Evolutionary conservation across 2,113 vertebrate genomes (phyloP), one percentile per base, ranked within the genome.

Genomic region (Paraplagusia blochii): DNA sequence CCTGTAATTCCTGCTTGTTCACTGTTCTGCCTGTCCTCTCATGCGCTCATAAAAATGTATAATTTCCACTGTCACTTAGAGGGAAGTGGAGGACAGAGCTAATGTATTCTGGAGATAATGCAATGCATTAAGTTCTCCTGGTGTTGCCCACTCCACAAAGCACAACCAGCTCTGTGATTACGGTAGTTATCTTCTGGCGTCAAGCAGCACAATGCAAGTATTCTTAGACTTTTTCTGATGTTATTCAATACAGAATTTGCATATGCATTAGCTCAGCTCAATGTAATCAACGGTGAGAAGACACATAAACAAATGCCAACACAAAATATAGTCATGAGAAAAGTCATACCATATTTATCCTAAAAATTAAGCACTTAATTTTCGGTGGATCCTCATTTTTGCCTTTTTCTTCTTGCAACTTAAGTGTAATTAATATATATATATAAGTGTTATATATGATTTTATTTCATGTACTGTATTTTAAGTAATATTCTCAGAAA

Each of bases 21-120:
- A 5, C 11, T 29, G 33, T 18, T 53, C 45, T 43, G 72, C 73
- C 48, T 66, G 59, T 71, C 47, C 75, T 81, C 64, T 72, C 72
- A 84, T 79, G 70, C 50, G n/a, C 71, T 74, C 74, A 63, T 76
- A 48, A 72, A 77, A 70, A 72, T 61, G 52, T 55, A 78, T 77
- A 39, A 69, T 74, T 81, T 63, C 22, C 19, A 35, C 58, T 35
- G 56, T 78, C 72, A 69, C 56, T 47, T 8, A 39, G 59, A 70
- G 80, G 75, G 60, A 69, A 66, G 52, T 8, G 35, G 61, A 72
- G 76, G 73, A 78, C 52, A 44, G 51, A 52, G 54, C 74, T 72
- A 70, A 83, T 74, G 66, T 49, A 69, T 71, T 67, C 71, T 49
- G 33, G 42, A 65, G 60, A 36, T 74, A 68, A 70, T 73, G 74